Base-by-base conservation (phyloP, 2,888 invertebrate genomes). In the Sthenelais limicola region DNA sequence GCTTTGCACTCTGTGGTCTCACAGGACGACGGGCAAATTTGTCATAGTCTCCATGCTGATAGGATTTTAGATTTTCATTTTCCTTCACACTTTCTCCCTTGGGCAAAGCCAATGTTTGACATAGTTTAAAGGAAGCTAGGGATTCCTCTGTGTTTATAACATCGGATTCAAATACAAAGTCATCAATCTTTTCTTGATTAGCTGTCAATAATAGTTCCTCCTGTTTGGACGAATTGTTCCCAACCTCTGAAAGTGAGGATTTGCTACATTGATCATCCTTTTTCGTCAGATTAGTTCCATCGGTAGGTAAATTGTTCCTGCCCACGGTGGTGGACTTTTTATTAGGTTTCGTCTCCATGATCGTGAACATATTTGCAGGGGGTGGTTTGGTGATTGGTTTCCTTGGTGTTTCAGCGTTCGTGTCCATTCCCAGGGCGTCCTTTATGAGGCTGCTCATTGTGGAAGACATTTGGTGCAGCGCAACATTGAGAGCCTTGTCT, bases 391-490 rank as follows among this genome's bases (percentile, higher is more conserved):
- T 35, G 48, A 26, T 38, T 67, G 1, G 66, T n/a, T n/a, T n/a
- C n/a, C n/a, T n/a, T n/a, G n/a, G n/a, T n/a, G n/a, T n/a, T n/a
- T n/a, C n/a, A n/a, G n/a, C n/a, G n/a, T n/a, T n/a, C 26, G 47
- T 26, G 1, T 43, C 18, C 5, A 67, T 67, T 1, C 77, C 78
- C 28, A 80, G 68, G 7, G 80, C 80, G 21, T 77, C 77, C 35
- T 75, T 77, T 9, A 82, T 79, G 28, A 81, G 71, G 30, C 71
- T 71, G 5, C 81, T 79, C 30, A 80, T 71, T 24, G 78, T 74
- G 21, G 81, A 78, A 15, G 82, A 80, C 82, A 82, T 81, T 35
- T 76, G 71, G n/a, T 79, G 75, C 15, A 82, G 67, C 1, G 82
- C 81, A 21, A 76, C 68, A 28, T 78, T 77, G 38, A 81, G 56